Conservation (phyloP, 2,888 invertebrate species). For the Xestia rhomboidea region DNA sequence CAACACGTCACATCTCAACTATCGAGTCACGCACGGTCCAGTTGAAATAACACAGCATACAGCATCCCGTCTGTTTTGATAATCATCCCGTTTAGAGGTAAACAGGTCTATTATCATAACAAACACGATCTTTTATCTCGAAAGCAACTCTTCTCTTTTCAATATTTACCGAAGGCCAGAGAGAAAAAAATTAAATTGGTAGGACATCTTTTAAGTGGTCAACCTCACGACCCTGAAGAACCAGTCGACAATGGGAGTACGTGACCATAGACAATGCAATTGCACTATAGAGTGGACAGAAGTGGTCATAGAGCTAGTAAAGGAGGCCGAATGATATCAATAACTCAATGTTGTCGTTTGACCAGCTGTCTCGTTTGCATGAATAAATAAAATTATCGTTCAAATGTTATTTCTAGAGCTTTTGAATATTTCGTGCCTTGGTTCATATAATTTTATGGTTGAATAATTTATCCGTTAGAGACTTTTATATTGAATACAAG, state of each 20-base stretch:
- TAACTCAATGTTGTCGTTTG: constrained; percentile 72
- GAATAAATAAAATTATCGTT: constrained; percentile 63
- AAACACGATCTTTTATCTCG: constrained; percentile 64
- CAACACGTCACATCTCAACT: constrained; percentile 69
- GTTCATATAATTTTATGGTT: constrained; percentile 19
- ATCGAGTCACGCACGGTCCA: constrained; percentile 83
- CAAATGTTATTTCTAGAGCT: constrained; percentile 48
- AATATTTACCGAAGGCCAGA: constrained; percentile 48
- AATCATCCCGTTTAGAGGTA: constrained; percentile 75
- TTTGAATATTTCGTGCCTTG: constrained; percentile 32
- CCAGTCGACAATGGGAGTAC: constrained; percentile 77
- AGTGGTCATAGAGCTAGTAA: constrained; percentile 64
- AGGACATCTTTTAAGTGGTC: constrained; percentile 47
- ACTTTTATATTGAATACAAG: not conserved
- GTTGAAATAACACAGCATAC: constrained; percentile 89
- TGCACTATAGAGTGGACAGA: constrained; percentile 55
- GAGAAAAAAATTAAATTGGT: constrained; percentile 47
- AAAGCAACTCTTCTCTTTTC: constrained; percentile 50
- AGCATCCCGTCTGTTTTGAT: constrained; percentile 84
- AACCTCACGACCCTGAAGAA: constrained; percentile 36
- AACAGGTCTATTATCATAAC: constrained; percentile 71
- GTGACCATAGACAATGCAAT: constrained; percentile 87
- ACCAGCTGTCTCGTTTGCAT: constrained; percentile 76
- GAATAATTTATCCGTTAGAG: constrained; percentile 16
- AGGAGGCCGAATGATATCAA: constrained; percentile 71